Percentiles rank a stretch among this genome's conserved stretches.
These are phyloP conservation scores for Ectemnius cavifrons DNA, from an alignment of 2,888 invertebrate species.

Conservation along the genomic window DNA sequence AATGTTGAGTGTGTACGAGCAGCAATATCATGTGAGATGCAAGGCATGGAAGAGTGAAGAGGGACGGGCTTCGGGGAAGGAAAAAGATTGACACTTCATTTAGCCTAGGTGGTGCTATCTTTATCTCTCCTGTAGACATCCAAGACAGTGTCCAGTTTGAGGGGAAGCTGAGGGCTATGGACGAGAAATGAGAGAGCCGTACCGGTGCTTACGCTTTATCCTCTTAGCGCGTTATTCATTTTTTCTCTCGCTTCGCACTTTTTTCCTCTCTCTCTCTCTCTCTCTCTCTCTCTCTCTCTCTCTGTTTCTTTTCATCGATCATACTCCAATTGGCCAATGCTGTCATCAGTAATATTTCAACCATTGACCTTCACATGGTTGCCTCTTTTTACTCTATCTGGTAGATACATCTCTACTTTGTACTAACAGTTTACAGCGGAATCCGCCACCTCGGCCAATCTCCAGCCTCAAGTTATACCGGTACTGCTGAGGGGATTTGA, in stretches of 20 bases:
- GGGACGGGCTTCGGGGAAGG: background rate
- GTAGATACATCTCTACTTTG: no score
- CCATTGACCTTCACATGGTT: no score
- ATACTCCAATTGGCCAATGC: background rate
- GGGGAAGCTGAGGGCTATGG: background rate
- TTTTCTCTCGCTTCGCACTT: background rate
- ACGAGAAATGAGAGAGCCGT: slow-evolving; percentile 1
- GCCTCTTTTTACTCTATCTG: no score
- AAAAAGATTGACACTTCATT: background rate
- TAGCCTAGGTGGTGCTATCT: no score
- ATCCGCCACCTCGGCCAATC: no score
- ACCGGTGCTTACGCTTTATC: slow-evolving; percentile 3
- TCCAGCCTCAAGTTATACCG: no score
- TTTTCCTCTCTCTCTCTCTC: background rate
- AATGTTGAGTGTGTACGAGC: no score
- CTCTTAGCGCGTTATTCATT: background rate
- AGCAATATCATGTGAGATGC: no score
- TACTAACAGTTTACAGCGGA: no score
- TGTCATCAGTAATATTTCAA: no score
- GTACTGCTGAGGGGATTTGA: no score
- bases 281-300: background rate
- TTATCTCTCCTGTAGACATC: background rate
- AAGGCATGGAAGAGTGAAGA: background rate
- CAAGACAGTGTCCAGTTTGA: no score
- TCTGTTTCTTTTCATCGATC: slow-evolving; percentile 18